These are phyloP conservation scores for Ammospiza caudacuta DNA, from an alignment of 2,113 vertebrate species.

Conservation along the genomic window DNA sequence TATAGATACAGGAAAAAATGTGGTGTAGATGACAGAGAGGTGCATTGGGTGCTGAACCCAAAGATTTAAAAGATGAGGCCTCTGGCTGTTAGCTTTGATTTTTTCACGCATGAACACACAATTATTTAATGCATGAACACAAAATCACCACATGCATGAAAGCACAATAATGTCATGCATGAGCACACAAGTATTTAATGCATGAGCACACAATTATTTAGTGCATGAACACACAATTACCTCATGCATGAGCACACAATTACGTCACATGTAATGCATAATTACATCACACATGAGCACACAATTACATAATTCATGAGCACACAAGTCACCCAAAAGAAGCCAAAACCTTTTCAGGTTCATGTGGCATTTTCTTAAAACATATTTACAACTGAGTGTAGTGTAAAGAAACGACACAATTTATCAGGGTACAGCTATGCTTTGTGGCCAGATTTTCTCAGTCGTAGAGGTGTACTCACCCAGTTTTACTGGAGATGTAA, in stretches of 20 bases:
- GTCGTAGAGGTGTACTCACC: accelerated
- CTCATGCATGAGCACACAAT: neutral
- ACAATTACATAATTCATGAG: neutral
- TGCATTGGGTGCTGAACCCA: neutral
- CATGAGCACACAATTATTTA: neutral
- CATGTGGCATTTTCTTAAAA: neutral
- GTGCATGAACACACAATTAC: neutral
- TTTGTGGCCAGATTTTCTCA: accelerated
- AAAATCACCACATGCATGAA: neutral
- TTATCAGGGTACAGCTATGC: accelerated
- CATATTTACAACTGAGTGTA: neutral
- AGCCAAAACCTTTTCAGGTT: neutral
- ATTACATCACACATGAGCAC: neutral
- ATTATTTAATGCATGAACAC: neutral
- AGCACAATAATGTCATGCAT: neutral
- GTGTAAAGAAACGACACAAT: neutral
- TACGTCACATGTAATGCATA: neutral
- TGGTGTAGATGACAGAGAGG: neutral
- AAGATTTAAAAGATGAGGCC: neutral
- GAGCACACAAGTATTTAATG: neutral
- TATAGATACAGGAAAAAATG: neutral
- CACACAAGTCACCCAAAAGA: neutral
- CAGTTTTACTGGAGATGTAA: too few relatives aligned
- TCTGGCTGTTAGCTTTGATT: neutral
- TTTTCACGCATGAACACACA: neutral